Base-by-base conservation (phyloP, 2,888 invertebrate species). In the Troides aeacus region DNA sequence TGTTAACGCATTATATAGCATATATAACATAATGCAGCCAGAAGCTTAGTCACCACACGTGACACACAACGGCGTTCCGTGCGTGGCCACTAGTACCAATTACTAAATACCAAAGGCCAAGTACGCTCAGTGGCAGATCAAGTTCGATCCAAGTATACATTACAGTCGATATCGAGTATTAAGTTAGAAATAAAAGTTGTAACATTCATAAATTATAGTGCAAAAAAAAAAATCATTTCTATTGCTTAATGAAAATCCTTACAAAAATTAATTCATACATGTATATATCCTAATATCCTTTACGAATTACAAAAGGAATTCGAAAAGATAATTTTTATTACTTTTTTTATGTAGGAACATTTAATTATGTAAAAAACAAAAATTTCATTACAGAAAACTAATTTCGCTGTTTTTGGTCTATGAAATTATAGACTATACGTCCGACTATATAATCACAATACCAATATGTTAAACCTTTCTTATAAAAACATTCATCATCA, bases 1-100 rank as follows among this genome's bases (percentile, higher is more conserved):
- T 79, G 85, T 86, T 84, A 86, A 83, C 81, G 76, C 80, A 76
- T 76, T 77, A 77, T 76, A 79, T 83, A 79, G 77, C 80, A 76
- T 77, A 78, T 77, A 78, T 73, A 76, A 75, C 69, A 68, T 68
- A 72, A 72, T 64, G 69, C 65, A 74, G 76, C 74, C 74, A 74
- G 74, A 72, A 74, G 75, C 76, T 79, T 79, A 82, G 78, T 82
- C 81, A 82, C 77, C 46, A 23, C 66, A n/a, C 58, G 73, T 67
- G 73, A 74, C 71, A 69, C 73, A 59, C 21, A 39, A 73, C 74
- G 73, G 72, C 74, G 72, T 73, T 57, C 64, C 74, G 72, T 74
- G 76, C 74, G 73, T 71, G 73, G 42, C 36, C 74, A 73, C 72
- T 73, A 73, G 76, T 78, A 76, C 76, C 75, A 77, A 77, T 76